Percentiles rank a stretch among this genome's conserved stretches.
These are phyloP conservation scores for Andrena chrysosceles DNA, from an alignment of 2,888 invertebrate species.

Conservation along the genomic window DNA sequence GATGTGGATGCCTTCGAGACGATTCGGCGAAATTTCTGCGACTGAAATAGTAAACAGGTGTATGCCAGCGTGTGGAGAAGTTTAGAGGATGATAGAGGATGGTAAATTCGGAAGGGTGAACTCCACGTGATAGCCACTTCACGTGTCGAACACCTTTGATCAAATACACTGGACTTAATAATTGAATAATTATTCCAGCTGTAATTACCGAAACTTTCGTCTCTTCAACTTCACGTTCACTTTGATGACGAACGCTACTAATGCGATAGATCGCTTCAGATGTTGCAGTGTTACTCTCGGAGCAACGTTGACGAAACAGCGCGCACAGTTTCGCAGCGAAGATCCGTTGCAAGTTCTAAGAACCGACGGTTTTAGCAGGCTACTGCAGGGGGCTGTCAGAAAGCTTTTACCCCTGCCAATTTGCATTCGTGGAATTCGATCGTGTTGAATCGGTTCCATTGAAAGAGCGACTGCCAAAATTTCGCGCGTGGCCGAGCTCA, in stretches of 20 bases:
- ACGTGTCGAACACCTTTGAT: no score
- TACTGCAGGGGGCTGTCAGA: not conserved
- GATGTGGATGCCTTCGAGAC: not conserved
- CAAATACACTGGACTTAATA: no score
- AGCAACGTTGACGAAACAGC: not conserved
- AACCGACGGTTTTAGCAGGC: not conserved
- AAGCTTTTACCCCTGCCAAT: constrained; percentile 13
- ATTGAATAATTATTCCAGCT: no score
- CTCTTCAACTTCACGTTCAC: no score
- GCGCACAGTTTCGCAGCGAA: not conserved
- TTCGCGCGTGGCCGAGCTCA: not conserved
- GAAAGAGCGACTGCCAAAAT: constrained; percentile 59
- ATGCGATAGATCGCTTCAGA: no score
- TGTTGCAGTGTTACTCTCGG: no score
- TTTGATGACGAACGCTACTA: no score
- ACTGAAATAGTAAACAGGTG: not conserved
- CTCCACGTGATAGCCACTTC: no score
- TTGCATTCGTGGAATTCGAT: constrained; percentile 40
- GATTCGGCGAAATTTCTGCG: not conserved
- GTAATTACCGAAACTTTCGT: no score
- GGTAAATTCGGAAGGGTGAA: no score
- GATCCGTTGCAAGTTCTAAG: constrained; percentile 14
- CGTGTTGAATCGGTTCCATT: constrained; percentile 36
- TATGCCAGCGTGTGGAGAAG: not conserved
- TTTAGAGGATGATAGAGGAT: no score